These are phyloP conservation scores for Cisticola juncidis DNA, from an alignment of 2,113 vertebrate genomes.

Conservation along the genomic window DNA sequence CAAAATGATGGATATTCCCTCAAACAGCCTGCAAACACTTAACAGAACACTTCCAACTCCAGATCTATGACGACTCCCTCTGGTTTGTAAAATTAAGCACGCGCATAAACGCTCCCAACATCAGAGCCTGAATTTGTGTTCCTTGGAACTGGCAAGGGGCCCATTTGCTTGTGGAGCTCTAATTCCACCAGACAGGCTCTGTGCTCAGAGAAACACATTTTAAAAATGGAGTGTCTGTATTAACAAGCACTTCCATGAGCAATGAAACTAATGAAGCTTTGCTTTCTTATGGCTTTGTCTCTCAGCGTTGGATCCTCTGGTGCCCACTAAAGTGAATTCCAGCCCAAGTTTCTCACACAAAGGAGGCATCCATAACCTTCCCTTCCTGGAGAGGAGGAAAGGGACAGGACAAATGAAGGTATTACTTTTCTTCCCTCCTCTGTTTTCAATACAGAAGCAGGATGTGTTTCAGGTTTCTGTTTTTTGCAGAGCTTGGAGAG, in stretches of 20 bases:
- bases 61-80: neutral
- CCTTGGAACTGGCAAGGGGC: conserved; percentile 56
- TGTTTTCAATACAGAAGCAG: neutral
- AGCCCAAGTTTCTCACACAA: conserved; percentile 10
- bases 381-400: neutral
- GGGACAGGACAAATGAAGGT: conserved; percentile 11
- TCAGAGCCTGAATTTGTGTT: conserved; percentile 55
- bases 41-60: neutral
- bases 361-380: neutral
- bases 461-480: neutral
- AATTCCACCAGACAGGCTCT: conserved; percentile 48
- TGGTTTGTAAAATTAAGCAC: conserved; percentile 35
- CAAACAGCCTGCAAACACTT: neutral
- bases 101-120: conserved; percentile 29
- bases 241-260: conserved; percentile 58
- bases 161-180: conserved; percentile 19
- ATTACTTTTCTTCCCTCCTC: neutral
- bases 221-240: conserved; percentile 61
- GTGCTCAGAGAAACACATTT: conserved; percentile 32
- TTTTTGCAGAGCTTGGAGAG: neutral
- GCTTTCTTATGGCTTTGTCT: conserved; percentile 12
- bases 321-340: conserved; percentile 48
- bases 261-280: conserved; percentile 69
- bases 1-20: neutral
- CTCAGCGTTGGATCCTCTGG: conserved; percentile 31